Base-by-base conservation (phyloP, 2,797 vertebrate genomes). In the Sphenodon punctatus region DNA sequence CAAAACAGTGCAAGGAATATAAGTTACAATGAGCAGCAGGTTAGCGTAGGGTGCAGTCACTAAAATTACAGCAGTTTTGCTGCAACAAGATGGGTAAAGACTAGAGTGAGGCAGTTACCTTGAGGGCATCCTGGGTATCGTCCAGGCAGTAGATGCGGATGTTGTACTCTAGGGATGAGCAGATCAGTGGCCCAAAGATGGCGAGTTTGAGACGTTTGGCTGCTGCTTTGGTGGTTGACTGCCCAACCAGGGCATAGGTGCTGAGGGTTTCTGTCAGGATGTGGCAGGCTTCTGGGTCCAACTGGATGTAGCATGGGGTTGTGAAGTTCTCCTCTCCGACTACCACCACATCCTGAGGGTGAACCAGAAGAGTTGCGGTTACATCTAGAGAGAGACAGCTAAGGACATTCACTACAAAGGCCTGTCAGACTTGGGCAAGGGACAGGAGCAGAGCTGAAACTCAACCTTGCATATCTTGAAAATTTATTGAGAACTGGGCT, bases 271-370 rank as follows among this genome's bases (percentile, higher is more conserved):
- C 98, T 1, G 98, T 99, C 94, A 99, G 96, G 90, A 99, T 97
- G 92, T 99, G 99, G 94, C 98, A 99, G 43, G 98, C 96, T 79
- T 99, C 97, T 3, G 97, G 94, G 3, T 99, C 98, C 97, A 99
- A 95, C 89, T 99, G 99, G 90, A 99, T 96, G 74, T 99, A 99
- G 92, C 98, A 99, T 0, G 98, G 98, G 0, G 98, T 99, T 38
- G 98, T 99, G 93, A 98, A 99, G 90, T 99, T 99, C 78, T 99
- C 99, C 74, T 99, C 98, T 23, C 99, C 98, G 0, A 99, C 97
- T 45, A 97, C 97, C 85, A 99, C 98, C 65, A 99, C 97, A 8
- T 99, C 98, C 99, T 99, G 79, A 4, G n/a, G n/a, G n/a, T n/a
- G n/a, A n/a, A n/a, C n/a, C n/a, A n/a, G n/a, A n/a, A n/a, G n/a